These are phyloP conservation scores for Parelbella ahira DNA, from an alignment of 2,888 invertebrate genomes.

Conservation along the genomic window DNA sequence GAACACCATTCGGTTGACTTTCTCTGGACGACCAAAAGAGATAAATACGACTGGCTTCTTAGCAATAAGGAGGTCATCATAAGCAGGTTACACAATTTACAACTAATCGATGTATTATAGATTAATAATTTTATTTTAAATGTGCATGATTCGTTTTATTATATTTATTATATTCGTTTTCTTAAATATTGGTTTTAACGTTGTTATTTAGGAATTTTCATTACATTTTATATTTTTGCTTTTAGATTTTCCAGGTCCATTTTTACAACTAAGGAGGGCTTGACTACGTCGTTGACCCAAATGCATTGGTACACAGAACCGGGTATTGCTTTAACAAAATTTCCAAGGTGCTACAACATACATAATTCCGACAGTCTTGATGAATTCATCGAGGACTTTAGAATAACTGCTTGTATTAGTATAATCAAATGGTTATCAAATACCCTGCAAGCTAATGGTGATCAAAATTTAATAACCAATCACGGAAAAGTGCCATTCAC, in stretches of 20 bases:
- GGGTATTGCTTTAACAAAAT: slow-evolving; percentile 88
- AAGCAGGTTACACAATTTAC: slow-evolving; percentile 62
- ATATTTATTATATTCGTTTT: too few species aligned
- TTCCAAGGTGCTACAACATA: slow-evolving; percentile 93
- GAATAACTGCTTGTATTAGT: slow-evolving; percentile 92
- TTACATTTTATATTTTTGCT: too few species aligned
- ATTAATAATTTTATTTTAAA: too few species aligned
- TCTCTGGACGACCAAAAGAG: slow-evolving; percentile 93
- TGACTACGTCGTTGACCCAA: slow-evolving; percentile 88
- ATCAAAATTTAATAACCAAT: slow-evolving; percentile 75
- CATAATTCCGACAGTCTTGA: slow-evolving; percentile 90
- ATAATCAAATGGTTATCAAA: slow-evolving; percentile 88
- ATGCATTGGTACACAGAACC: slow-evolving; percentile 93
- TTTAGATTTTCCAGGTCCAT: slow-evolving; percentile 92
- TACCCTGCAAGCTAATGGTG: slow-evolving; percentile 76
- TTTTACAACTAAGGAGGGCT: slow-evolving; percentile 95
- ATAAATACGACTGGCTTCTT: slow-evolving; percentile 87
- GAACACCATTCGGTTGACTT: slow-evolving; percentile 91
- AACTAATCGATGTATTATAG: too few species aligned
- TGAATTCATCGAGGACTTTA: slow-evolving; percentile 93
- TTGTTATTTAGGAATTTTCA: too few species aligned
- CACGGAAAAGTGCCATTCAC: slow-evolving; percentile 86
- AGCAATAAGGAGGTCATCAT: slow-evolving; percentile 75
- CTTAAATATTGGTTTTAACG: too few species aligned
- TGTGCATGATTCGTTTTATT: too few species aligned